phyloP scores from a whole-genome alignment of 2,888 invertebrate species.

The Andrena minutula region DNA sequence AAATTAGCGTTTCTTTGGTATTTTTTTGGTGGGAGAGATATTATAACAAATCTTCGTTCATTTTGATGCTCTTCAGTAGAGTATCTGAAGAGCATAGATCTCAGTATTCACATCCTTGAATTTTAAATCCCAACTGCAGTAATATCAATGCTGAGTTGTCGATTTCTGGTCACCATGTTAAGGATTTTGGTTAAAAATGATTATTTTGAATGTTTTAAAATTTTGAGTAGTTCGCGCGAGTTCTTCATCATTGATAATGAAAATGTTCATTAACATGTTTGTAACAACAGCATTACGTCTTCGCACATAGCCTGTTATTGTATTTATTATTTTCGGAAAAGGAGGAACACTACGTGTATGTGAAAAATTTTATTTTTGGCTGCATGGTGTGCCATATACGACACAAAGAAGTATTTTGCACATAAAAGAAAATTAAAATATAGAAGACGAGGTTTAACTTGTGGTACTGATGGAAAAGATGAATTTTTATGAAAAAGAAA shows the following conservation, averaged over 20 bases:
- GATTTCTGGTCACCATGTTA: not conserved
- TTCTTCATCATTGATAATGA: conserved; percentile 2
- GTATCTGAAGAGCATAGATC: no score
- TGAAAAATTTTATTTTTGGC: not conserved
- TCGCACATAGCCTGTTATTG: not conserved
- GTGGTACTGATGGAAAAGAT: not conserved
- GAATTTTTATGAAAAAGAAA: not conserved
- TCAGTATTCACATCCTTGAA: no score
- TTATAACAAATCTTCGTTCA: no score
- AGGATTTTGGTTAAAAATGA: not conserved
- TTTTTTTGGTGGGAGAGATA: no score
- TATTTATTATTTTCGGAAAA: not conserved
- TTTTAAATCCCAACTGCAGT: not conserved
- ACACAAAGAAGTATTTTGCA: not conserved
- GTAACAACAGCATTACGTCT: not conserved
- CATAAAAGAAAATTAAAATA: not conserved
- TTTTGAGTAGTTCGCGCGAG: not conserved
- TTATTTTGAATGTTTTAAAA: not conserved
- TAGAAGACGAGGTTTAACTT: not conserved
- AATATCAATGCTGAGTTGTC: not conserved
- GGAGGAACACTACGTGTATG: not conserved
- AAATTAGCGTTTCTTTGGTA: no score
- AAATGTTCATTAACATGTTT: not conserved
- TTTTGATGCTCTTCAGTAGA: no score
- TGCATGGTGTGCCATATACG: conserved; percentile 7